A percentile compares a stretch with the other conserved stretches of the same genome.
phyloP scores from a whole-genome alignment of 2,888 invertebrate species.

The Coenonympha arcania region DNA sequence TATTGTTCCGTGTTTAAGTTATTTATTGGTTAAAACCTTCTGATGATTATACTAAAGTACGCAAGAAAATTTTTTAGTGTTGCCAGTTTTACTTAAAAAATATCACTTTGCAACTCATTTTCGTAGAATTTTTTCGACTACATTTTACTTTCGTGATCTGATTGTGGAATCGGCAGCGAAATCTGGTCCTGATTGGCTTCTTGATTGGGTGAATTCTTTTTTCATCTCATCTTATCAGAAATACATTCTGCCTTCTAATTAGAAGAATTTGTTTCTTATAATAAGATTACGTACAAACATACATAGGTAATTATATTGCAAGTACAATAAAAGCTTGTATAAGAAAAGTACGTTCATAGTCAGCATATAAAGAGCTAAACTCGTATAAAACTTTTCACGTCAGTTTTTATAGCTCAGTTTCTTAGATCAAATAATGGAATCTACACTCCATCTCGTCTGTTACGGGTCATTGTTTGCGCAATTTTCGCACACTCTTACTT shows the following conservation, averaged over 20 bases:
- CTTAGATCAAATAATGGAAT: slow-evolving; percentile 11
- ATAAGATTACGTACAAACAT: too few relatives aligned
- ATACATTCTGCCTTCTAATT: too few relatives aligned
- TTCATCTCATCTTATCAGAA: too few relatives aligned
- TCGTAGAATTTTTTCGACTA: too few relatives aligned
- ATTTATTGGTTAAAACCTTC: not conserved
- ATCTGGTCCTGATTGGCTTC: too few relatives aligned
- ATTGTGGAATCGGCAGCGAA: too few relatives aligned
- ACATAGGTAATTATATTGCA: too few relatives aligned
- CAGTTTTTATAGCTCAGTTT: slow-evolving; percentile 1
- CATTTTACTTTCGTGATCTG: too few relatives aligned
- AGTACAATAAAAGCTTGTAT: not conserved
- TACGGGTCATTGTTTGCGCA: slow-evolving; percentile 27
- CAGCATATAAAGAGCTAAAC: not conserved
- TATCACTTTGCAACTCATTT: not conserved
- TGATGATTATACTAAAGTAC: not conserved
- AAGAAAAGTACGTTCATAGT: not conserved
- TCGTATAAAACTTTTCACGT: not conserved
- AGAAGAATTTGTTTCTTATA: too few relatives aligned
- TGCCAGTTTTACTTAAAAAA: not conserved
- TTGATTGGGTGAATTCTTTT: too few relatives aligned
- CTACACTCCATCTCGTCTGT: slow-evolving; percentile 20
- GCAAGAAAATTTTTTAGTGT: too few relatives aligned
- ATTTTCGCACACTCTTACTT: slow-evolving; percentile 33
- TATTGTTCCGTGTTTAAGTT: not conserved